phyloP scores from a whole-genome alignment of 2,113 vertebrate species.

The Morone chrysops region DNA sequence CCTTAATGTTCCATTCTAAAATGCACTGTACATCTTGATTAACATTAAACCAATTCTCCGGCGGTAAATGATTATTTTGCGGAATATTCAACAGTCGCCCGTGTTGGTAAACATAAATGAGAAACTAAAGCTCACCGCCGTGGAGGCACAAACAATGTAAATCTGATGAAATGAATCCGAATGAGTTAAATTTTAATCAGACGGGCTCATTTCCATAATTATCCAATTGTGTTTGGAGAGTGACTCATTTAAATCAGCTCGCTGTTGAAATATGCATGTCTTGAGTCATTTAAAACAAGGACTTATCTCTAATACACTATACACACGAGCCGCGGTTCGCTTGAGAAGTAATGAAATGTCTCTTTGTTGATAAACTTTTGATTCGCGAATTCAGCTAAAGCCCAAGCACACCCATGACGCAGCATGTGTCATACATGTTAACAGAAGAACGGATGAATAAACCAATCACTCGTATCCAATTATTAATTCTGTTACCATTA shows the following conservation, averaged over 20 bases:
- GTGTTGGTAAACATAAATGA: constrained; percentile 47
- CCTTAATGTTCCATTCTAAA: constrained; percentile 48
- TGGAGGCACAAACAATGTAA: constrained; percentile 40
- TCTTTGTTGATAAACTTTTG: constrained; percentile 27
- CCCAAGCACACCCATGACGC: neutral
- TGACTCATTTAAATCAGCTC: constrained; percentile 63
- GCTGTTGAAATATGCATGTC: constrained; percentile 70
- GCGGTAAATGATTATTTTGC: constrained; percentile 45
- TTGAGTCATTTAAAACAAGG: constrained; percentile 65
- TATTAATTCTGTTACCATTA: neutral
- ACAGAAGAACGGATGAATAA: neutral
- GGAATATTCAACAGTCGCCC: constrained; percentile 39
- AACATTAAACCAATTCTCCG: constrained; percentile 52
- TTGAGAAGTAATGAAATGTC: constrained; percentile 34
- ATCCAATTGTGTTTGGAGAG: constrained; percentile 71
- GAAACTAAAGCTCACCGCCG: constrained; percentile 18
- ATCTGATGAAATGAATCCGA: constrained; percentile 65
- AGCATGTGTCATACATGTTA: neutral
- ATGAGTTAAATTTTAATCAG: constrained; percentile 68
- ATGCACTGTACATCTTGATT: constrained; percentile 59
- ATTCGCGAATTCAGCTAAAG: constrained; percentile 21
- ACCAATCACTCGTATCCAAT: neutral
- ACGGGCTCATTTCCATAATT: constrained; percentile 74
- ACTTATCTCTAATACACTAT: constrained; percentile 47
- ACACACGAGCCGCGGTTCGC: constrained; percentile 11